Conservation (phyloP, 2,797 vertebrate species). For the Sciurus carolinensis region DNA sequence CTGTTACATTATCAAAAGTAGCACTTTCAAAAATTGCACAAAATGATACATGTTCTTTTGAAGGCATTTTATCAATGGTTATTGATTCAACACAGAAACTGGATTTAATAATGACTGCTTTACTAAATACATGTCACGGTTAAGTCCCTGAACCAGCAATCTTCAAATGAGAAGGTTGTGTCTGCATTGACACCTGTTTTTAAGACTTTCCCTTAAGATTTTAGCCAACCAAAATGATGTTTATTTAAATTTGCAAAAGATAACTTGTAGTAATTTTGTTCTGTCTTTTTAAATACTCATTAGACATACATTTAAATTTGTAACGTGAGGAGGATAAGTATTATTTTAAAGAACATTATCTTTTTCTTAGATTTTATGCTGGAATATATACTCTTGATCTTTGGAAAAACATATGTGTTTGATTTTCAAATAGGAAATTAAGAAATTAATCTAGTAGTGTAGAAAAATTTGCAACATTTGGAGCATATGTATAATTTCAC, state of each 20-base stretch:
- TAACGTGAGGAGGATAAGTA: not conserved
- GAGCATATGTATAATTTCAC: not conserved
- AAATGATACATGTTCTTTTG: conserved; percentile 72
- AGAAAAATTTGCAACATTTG: not conserved
- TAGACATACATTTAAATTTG: conserved; percentile 48
- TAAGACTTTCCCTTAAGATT: not conserved
- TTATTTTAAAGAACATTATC: not conserved
- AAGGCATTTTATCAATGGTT: conserved; percentile 79
- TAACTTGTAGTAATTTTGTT: not conserved
- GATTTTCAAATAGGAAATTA: not conserved
- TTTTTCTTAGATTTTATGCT: conserved; percentile 43
- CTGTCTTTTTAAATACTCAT: not conserved
- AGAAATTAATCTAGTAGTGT: not conserved
- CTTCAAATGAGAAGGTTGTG: conserved; percentile 48
- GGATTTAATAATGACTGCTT: conserved; percentile 78
- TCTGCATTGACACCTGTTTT: not conserved
- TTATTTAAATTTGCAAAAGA: conserved; percentile 27
- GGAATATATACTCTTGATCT: not conserved
- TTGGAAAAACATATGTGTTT: not conserved
- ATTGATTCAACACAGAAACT: conserved; percentile 76
- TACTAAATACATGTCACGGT: conserved; percentile 70
- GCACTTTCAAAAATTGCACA: conserved; percentile 77
- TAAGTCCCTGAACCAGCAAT: conserved; percentile 45
- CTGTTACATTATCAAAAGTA: conserved; percentile 69
- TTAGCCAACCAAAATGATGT: not conserved